Base-by-base conservation (phyloP, 2,113 vertebrate species). In the Istiophorus platypterus region DNA sequence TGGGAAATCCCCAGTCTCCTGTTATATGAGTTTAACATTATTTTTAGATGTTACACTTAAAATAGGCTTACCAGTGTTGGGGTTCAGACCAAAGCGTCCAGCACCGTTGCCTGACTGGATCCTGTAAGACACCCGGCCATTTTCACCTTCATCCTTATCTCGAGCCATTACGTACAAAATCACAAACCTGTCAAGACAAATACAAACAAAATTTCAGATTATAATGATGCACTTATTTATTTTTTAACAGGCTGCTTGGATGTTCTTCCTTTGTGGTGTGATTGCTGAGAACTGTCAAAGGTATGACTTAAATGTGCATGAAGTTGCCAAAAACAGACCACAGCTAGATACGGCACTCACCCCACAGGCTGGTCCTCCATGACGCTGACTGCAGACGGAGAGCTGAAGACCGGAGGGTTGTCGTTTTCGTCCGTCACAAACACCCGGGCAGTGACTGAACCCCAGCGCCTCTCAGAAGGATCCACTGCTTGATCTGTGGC, bases 381-480 rank as follows among this genome's bases (percentile, higher is more conserved):
- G 45, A 99, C 84, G 11, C 95, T 96, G 81, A 97, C 95, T 0
- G 93, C 88, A 0, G 95, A 90, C 0, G 97, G 97, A 0, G 97
- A 98, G 62, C 95, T 95, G 87, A 99, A 99, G 24, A 89, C 52
- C 0, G 98, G 98, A 0, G 71, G 74, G 0, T 99, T 99, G 93
- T 99, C 98, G 0, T 99, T 99, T 74, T 97, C 96, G 0, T 99
- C 98, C 0, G 96, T 97, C 45, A 99, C 96, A 0, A 98, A 99
- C 7, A 99, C 91, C 0, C 96, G 95, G 0, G 96, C 97, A 0
- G 98, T 98, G 49, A 98, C 96, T 0, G 97, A 96, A 0, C 96
- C 95, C 1, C 97, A 96, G 76, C 92, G 97, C 26, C 96, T 96
- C 85, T 96, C 95, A 68, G 94, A 95, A 7, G 89, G 39, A 2